Base-by-base conservation (phyloP, 2,113 vertebrate genomes). In the Sapayoa aenigma region DNA sequence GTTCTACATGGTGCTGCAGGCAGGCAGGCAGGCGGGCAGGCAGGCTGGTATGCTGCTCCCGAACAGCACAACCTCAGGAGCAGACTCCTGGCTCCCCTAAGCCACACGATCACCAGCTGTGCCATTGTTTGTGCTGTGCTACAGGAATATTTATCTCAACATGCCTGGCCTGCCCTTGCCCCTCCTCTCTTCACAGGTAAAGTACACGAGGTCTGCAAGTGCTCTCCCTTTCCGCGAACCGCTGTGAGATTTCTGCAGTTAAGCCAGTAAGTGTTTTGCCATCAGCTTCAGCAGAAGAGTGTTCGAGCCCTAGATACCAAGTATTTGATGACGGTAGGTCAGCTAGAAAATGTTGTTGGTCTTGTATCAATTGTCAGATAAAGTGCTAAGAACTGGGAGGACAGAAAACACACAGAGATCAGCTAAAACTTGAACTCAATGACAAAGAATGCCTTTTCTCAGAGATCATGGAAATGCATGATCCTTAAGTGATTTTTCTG, bases 211-310 rank as follows among this genome's bases (percentile, higher is more conserved):
- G 27, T 73, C 63, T 74, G 59, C 41, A 84, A 71, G 75, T 68
- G 16, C n/a, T 69, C 27, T 82, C 58, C 52, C 62, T 95, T 66
- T 71, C 58, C 0, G 0, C 31, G 30, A 94, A 47, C 50, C 16
- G 46, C 31, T 72, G 49, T 17, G 84, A 91, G 56, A 46, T 84
- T 56, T 72, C 73, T 93, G 74, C 37, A 77, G 46, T 55, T 71
- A 85, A 92, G 67, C 76, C 74, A 90, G 42, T 46, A 88, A 82
- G 47, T 92, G 75, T 91, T 91, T 81, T 63, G 76, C 72, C 87
- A 84, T 75, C 89, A 84, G 35, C 69, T 93, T 75, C 42, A 77
- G 85, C 47, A 84, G 62, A 89, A 88, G 24, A 1, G 0, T 87
- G 53, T 79, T 91, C 59, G 53, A 84, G 74, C 52, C 59, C 47